phyloP scores from a whole-genome alignment of 2,113 vertebrate genomes.

The Hemibagrus wyckioides region DNA sequence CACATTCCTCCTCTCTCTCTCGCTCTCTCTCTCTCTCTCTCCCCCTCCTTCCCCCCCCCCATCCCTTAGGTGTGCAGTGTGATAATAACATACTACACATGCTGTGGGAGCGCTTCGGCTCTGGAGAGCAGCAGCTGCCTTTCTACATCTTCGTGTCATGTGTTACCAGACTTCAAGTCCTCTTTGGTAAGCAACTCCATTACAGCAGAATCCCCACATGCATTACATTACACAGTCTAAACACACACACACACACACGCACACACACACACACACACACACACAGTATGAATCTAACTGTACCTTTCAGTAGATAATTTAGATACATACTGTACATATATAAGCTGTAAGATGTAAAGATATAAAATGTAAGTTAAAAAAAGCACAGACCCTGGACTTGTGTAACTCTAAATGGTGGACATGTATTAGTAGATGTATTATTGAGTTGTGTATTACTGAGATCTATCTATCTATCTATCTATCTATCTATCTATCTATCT shows the following conservation, averaged over 20 bases:
- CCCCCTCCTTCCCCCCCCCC: not conserved
- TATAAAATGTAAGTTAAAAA: not conserved
- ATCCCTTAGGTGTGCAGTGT: conserved; percentile 68
- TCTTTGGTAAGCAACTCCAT: conserved; percentile 68
- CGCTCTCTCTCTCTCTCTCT: conserved; percentile 24
- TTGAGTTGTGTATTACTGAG: no score
- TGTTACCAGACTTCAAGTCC: conserved; percentile 70
- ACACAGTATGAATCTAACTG: not conserved
- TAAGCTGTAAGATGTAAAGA: not conserved
- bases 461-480: no score
- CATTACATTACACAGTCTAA: not conserved
- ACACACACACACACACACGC: conserved; percentile 19
- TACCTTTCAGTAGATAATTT: not conserved
- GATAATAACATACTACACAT: conserved; percentile 65
- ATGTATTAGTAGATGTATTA: no score
- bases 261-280: conserved; percentile 8
- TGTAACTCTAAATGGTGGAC: not conserved
- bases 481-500: no score
- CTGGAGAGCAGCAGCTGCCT: conserved; percentile 67
- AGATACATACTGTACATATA: not conserved
- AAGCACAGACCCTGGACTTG: not conserved
- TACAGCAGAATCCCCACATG: conserved; percentile 14
- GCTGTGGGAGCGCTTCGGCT: conserved; percentile 70
- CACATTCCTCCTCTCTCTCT: not conserved
- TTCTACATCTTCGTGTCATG: conserved; percentile 72